Percentiles rank a stretch among this genome's conserved stretches.
Evolutionary conservation across 2,888 invertebrate genomes (phyloP).

Genomic region (Athalia rosae): DNA sequence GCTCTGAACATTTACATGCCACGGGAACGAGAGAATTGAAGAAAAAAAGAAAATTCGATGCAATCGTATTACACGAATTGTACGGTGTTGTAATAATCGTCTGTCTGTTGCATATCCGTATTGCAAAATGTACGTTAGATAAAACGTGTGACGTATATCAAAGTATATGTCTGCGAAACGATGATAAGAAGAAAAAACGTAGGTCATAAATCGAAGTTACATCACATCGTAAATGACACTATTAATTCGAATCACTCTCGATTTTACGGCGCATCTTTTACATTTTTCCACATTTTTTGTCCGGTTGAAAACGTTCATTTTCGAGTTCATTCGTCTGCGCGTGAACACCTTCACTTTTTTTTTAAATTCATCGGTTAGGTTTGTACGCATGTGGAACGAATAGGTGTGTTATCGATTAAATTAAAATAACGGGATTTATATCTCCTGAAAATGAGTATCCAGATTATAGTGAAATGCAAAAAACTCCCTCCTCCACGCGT

Average conservation of each 20-base stretch:
- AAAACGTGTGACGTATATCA: no score
- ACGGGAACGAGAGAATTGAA: background rate
- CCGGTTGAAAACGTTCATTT: background rate
- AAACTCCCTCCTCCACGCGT: no score
- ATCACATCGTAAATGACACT: background rate
- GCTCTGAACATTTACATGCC: background rate
- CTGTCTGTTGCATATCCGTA: background rate
- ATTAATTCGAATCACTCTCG: background rate
- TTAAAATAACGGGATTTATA: no score
- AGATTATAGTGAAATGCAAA: no score
- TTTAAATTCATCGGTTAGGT: background rate
- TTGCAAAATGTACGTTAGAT: background rate
- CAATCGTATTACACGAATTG: slow-evolving; percentile 2
- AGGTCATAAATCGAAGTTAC: background rate
- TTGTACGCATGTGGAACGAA: no score
- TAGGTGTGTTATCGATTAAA: background rate
- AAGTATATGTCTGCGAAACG: background rate
- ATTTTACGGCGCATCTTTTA: background rate
- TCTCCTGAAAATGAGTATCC: no score
- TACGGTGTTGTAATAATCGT: slow-evolving; percentile 2
- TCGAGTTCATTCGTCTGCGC: background rate
- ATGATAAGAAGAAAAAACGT: background rate
- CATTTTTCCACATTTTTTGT: background rate
- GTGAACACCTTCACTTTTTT: slow-evolving; percentile 10
- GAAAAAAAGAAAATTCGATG: background rate